Percentiles rank a stretch among this genome's conserved stretches.
Conservation (phyloP, 2,113 vertebrate species). For the Hoplias malabaricus region DNA sequence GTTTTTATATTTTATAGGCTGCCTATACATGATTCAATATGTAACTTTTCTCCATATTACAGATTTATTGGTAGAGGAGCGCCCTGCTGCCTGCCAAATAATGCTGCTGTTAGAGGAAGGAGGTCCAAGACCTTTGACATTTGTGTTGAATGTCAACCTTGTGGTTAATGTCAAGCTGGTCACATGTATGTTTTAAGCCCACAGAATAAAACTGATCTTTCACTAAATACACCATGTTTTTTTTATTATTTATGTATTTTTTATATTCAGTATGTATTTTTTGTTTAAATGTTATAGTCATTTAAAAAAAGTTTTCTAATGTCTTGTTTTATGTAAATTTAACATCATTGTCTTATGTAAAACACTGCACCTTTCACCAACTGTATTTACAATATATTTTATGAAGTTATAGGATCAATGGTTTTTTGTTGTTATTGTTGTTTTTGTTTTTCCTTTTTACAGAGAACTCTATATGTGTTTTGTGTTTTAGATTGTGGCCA, state of each 20-base stretch:
- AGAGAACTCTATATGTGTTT: conserved; percentile 17
- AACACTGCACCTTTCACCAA: background rate
- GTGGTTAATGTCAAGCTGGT: conserved; percentile 88
- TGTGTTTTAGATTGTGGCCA: conserved; percentile 75
- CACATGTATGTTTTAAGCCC: conserved; percentile 76
- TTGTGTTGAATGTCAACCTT: conserved; percentile 91
- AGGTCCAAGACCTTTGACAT: conserved; percentile 80
- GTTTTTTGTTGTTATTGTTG: background rate
- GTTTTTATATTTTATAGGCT: background rate
- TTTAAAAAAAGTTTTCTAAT: too few relatives aligned
- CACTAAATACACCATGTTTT: background rate
- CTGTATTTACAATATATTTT: too few relatives aligned
- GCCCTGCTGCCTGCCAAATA: conserved; percentile 80
- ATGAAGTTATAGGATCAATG: too few relatives aligned
- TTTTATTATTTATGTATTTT: background rate
- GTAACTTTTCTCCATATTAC: conserved; percentile 14
- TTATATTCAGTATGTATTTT: too few relatives aligned
- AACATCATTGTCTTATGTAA: background rate
- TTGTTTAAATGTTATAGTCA: too few relatives aligned
- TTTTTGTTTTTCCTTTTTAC: background rate
- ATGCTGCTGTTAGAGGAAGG: conserved; percentile 78
- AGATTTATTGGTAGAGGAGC: conserved; percentile 83
- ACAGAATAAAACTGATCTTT: background rate
- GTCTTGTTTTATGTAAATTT: too few relatives aligned
- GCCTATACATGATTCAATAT: background rate